Evolutionary conservation across 2,113 vertebrate species (phyloP), one percentile per base, ranked within the genome.

Genomic region (Sula dactylatra): DNA sequence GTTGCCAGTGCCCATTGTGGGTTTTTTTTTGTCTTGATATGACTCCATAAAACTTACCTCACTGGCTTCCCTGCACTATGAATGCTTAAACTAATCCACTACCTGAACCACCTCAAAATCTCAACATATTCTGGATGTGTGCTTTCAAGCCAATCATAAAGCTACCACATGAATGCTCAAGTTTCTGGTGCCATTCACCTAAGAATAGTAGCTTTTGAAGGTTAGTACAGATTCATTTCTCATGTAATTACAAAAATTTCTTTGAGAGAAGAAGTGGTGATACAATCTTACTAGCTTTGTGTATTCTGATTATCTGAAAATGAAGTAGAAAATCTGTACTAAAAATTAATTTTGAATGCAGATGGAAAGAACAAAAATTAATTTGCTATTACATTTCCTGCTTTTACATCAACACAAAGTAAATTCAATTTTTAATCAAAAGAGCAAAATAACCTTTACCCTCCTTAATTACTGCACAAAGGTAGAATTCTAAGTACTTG

Each of bases 361-460:
- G 76, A 93, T 42, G 54, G 55, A 93, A 96, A 84, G 62, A 95
- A 95, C 7, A 81, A 93, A 94, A 93, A 36, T 26, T 94, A 86
- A 93, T 96, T 73, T 95, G 32, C 29, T 93, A 58, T 42, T 78
- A 82, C 74, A 90, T 86, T 96, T 96, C 64, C 80, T 90, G 24
- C 69, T 86, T 94, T 95, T 87, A 76, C 88, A 74, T 65, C 85
- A 93, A 93, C 59, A 94, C 42, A 93, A 97, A 97, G 85, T 96
- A 95, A 96, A 96, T 92, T 93, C 25, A 90, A 42, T 88, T 94
- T 96, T 96, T 96, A 90, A 91, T 93, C 73, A 93, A 86, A 95
- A 82, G 52, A 96, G 81, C n/a, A 80, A 95, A 95, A 93, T 84
- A 66, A 87, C 80, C 59, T 91, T 91, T 70, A 87, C 19, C 10